Evolutionary conservation across 2,113 vertebrate genomes (phyloP).

Genomic region (Acanthochromis polyacanthus): DNA sequence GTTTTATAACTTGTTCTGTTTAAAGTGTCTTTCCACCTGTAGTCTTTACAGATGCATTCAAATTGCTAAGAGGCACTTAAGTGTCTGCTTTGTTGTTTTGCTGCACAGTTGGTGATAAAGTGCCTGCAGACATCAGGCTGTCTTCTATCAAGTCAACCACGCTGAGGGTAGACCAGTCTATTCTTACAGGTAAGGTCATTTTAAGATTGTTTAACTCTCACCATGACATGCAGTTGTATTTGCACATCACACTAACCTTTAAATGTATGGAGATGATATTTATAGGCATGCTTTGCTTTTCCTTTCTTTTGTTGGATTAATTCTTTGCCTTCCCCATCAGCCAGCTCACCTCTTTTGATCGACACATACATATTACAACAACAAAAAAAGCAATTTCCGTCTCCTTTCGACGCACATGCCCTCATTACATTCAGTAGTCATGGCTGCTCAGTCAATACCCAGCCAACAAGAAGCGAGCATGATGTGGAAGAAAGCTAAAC

Average conservation of each 20-base stretch:
- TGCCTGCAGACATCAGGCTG: slow-evolving; percentile 97
- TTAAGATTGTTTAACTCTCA: not conserved
- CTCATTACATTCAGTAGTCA: slow-evolving; percentile 29
- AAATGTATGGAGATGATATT: not conserved
- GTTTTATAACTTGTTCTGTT: not conserved
- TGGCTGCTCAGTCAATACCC: slow-evolving; percentile 15
- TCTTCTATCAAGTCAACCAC: slow-evolving; percentile 98
- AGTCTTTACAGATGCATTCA: slow-evolving; percentile 13
- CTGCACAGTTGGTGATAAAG: slow-evolving; percentile 96
- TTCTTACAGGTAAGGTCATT: slow-evolving; percentile 92
- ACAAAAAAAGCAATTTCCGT: slow-evolving; percentile 1
- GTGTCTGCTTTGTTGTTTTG: slow-evolving; percentile 42
- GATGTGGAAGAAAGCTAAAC: slow-evolving; percentile 21
- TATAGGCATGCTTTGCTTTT: not conserved
- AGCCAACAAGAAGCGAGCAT: slow-evolving; percentile 9
- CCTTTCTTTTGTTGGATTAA: not conserved
- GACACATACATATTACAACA: not conserved
- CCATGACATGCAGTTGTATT: not conserved
- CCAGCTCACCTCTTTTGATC: not conserved
- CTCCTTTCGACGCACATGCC: slow-evolving; percentile 11
- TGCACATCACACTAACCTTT: not conserved
- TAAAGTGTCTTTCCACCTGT: not conserved
- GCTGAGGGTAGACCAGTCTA: slow-evolving; percentile 97
- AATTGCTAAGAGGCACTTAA: slow-evolving; percentile 8
- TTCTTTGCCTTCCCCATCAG: not conserved